Evolutionary conservation across 2,888 invertebrate species (phyloP).

Genomic region (Drosophila lutescens): DNA sequence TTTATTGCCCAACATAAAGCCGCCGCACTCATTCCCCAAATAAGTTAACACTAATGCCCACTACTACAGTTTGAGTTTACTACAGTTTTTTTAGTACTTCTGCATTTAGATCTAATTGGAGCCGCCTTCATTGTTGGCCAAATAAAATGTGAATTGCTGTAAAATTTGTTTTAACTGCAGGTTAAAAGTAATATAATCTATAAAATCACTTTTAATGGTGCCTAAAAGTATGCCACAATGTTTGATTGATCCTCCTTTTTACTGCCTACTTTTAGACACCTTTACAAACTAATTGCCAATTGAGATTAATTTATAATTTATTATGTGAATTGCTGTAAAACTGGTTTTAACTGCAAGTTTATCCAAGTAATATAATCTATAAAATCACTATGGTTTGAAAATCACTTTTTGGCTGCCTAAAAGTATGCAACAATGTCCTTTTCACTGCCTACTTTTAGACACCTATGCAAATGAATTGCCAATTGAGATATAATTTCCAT

Average conservation of each 20-base stretch:
- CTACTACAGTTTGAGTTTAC: constrained; percentile 13
- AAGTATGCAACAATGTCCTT: no score
- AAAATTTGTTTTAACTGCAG: neutral
- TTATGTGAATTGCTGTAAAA: neutral
- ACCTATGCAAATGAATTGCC: no score
- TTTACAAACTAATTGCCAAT: neutral
- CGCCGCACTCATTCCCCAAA: constrained; percentile 19
- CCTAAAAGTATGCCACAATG: no score
- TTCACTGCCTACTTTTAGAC: no score
- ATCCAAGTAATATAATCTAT: no score
- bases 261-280: no score
- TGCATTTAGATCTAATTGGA: constrained; percentile 6
- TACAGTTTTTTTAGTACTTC: constrained; percentile 3
- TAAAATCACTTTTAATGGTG: no score
- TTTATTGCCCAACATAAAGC: constrained; percentile 32
- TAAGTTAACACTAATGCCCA: constrained; percentile 26
- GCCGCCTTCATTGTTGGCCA: neutral
- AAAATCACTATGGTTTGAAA: no score
- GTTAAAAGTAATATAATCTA: no score
- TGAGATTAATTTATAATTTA: neutral
- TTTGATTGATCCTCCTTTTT: no score
- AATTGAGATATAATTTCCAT: neutral
- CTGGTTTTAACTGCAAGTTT: neutral
- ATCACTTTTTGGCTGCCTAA: no score
- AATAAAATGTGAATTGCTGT: neutral